Conservation (phyloP, 1,140 invertebrate genomes). For the Megalopta genalis region DNA sequence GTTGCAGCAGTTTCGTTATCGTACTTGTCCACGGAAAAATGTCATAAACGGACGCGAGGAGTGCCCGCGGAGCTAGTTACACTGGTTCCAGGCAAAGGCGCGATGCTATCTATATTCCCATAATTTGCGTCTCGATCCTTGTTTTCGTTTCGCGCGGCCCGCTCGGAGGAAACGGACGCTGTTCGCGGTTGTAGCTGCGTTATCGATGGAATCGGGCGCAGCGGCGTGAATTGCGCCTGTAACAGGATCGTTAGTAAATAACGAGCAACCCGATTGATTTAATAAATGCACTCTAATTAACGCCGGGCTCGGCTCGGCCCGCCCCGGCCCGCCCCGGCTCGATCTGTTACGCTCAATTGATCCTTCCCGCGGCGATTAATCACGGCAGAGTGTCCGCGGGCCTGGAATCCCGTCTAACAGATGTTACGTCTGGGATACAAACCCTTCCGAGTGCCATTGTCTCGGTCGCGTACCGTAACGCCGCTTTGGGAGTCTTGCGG, state of each 20-base stretch:
- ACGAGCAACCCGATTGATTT: slow-evolving; percentile 23
- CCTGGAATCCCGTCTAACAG: slow-evolving; percentile 40
- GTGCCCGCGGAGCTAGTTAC: slow-evolving; percentile 10
- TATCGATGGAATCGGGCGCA: slow-evolving; percentile 31
- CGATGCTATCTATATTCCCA: slow-evolving; percentile 25
- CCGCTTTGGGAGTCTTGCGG: slow-evolving; percentile 45
- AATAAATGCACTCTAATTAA: slow-evolving; percentile 41
- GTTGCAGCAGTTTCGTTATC: no score
- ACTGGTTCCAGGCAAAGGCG: neutral
- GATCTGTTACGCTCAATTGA: slow-evolving; percentile 22
- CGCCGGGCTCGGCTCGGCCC: neutral
- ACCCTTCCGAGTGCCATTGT: slow-evolving; percentile 50
- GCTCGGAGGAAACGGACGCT: neutral
- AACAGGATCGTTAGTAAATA: slow-evolving; percentile 34
- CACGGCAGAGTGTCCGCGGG: slow-evolving; percentile 19
- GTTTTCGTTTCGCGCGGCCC: neutral
- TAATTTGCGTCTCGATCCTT: slow-evolving; percentile 6
- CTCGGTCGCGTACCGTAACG: slow-evolving; percentile 42
- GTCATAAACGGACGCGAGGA: slow-evolving; percentile 16
- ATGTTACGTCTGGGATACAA: slow-evolving; percentile 47
- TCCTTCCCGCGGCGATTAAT: slow-evolving; percentile 32
- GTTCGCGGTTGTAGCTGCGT: slow-evolving; percentile 15
- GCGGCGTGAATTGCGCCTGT: neutral
- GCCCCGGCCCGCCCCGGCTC: neutral
- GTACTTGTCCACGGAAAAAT: neutral